Evolutionary conservation across 2,888 invertebrate species (phyloP).

Genomic region (Colletes collaris): DNA sequence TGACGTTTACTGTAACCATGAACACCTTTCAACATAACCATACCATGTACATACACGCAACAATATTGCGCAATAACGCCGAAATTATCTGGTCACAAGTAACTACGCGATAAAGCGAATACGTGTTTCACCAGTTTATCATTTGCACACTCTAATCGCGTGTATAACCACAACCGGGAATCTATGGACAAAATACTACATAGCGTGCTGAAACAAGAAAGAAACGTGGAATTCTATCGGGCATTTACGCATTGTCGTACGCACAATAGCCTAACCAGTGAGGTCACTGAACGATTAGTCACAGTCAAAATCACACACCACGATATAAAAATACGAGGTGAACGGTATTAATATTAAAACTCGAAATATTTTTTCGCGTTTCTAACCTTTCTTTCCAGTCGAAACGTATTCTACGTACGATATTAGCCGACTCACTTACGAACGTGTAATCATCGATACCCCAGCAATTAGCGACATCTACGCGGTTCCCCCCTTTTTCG

Average conservation of each 20-base stretch:
- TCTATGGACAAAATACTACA: slow-evolving; percentile 30
- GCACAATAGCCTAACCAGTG: too few species aligned
- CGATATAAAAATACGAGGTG: too few species aligned
- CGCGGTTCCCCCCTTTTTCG: not conserved
- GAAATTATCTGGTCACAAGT: slow-evolving; percentile 38
- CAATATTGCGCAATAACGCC: slow-evolving; percentile 37
- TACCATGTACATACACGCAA: slow-evolving; percentile 31
- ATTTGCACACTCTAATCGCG: slow-evolving; percentile 38
- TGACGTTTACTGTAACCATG: slow-evolving; percentile 43
- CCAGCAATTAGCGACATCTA: not conserved
- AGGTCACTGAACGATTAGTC: too few species aligned
- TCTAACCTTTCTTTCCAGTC: too few species aligned
- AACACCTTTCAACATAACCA: slow-evolving; percentile 40
- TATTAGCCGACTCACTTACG: too few species aligned
- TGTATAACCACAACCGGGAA: slow-evolving; percentile 33
- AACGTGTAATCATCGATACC: too few species aligned
- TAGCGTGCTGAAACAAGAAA: slow-evolving; percentile 21
- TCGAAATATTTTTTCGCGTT: too few species aligned
- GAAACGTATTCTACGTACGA: too few species aligned
- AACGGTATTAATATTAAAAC: too few species aligned
- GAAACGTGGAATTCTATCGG: slow-evolving; percentile 45
- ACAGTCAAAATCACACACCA: too few species aligned
- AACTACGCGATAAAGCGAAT: slow-evolving; percentile 49
- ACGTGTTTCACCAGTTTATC: slow-evolving; percentile 44
- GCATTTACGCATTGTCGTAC: too few species aligned